Evolutionary conservation across 2,888 invertebrate genomes (phyloP).

Genomic region (Brachynemurus nebulosus): DNA sequence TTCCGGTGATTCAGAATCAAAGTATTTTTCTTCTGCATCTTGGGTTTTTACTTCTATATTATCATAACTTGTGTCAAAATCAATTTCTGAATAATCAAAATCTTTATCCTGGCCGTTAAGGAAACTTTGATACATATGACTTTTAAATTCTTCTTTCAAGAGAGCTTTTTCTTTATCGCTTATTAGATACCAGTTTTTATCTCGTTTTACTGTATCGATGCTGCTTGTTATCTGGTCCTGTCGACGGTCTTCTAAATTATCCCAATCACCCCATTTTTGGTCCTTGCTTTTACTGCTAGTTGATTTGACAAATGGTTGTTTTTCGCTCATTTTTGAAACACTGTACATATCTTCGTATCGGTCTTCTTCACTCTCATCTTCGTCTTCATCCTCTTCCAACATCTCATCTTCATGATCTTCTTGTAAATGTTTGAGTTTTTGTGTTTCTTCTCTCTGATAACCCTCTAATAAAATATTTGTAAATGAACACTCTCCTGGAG

Average conservation of each 20-base stretch:
- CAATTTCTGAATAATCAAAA: constrained; percentile 72
- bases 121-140: constrained; percentile 75
- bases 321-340: background rate
- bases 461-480: constrained; percentile 68
- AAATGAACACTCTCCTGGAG: constrained; percentile 44
- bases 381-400: constrained; percentile 29
- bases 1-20: constrained; percentile 63
- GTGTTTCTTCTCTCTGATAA: constrained; percentile 57
- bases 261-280: constrained; percentile 25
- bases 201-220: constrained; percentile 14
- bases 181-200: constrained; percentile 27
- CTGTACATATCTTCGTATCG: constrained; percentile 8
- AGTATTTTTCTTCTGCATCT: constrained; percentile 84
- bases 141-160: constrained; percentile 65
- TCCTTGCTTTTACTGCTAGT: background rate
- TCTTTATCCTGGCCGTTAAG: constrained; percentile 67
- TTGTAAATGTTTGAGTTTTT: constrained; percentile 46
- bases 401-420: constrained; percentile 41
- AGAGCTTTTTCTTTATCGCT: constrained; percentile 46
- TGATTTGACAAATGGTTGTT: too few relatives aligned
- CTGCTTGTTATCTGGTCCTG: constrained; percentile 19
- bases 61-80: constrained; percentile 70
- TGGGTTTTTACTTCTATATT: constrained; percentile 53
- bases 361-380: constrained; percentile 18
- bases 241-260: constrained; percentile 24